A percentile compares a stretch with the other conserved stretches of the same genome.
These are phyloP conservation scores for Emys orbicularis DNA, from an alignment of 2,797 vertebrate genomes.

Conservation along the genomic window DNA sequence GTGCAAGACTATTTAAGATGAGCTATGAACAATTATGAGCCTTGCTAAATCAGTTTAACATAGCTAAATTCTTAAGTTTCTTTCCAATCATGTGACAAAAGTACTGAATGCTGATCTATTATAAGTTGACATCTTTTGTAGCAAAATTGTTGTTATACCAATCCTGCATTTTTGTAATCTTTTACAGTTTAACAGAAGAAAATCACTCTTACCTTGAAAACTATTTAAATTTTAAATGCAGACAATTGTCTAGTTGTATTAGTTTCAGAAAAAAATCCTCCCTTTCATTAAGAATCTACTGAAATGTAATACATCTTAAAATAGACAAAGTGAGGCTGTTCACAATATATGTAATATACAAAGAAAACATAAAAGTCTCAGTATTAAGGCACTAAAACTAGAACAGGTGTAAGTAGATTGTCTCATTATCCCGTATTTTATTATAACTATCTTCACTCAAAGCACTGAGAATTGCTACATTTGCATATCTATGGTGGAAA, in stretches of 20 bases:
- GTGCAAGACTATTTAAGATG: neutral
- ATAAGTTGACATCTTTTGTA: neutral
- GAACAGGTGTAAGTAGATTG: fast-evolving
- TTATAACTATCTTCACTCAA: fast-evolving
- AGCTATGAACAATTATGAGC: neutral
- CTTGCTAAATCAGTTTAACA: neutral
- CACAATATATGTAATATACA: neutral
- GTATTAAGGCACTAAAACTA: neutral
- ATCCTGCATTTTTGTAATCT: neutral
- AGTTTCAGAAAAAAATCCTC: fast-evolving
- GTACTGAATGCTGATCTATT: neutral
- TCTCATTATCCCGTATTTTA: neutral
- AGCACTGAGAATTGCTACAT: neutral
- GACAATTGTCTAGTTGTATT: neutral
- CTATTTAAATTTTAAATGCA: neutral
- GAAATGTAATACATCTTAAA: neutral
- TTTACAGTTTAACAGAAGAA: neutral
- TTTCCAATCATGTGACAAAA: neutral
- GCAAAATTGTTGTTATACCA: neutral
- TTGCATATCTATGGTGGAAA: neutral
- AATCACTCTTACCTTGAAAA: neutral
- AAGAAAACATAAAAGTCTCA: neutral
- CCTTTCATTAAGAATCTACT: neutral
- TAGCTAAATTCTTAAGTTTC: neutral
- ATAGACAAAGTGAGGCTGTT: neutral